Conservation (phyloP, 1,140 invertebrate species). For the Piezodorus guildinii region DNA sequence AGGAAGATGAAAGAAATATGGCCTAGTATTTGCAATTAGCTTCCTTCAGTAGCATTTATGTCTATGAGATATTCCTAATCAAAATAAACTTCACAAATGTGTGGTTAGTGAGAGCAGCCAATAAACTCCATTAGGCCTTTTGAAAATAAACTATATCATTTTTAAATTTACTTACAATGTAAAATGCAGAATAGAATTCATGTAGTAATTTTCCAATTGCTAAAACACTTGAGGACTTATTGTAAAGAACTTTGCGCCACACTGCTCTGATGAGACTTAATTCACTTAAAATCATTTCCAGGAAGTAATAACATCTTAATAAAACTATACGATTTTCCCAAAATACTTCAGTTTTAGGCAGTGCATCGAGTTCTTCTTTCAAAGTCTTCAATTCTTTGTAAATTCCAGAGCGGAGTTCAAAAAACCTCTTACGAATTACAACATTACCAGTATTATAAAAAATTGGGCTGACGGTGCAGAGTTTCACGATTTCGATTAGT, state of each 20-base stretch:
- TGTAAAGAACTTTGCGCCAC: background rate
- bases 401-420: background rate
- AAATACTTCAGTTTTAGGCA: background rate
- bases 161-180: background rate
- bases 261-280: background rate
- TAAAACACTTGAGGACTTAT: background rate
- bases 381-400: background rate
- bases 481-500: background rate
- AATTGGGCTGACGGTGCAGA: background rate
- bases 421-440: constrained; percentile 5
- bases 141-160: background rate
- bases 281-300: background rate
- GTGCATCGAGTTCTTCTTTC: background rate
- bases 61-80: too few relatives aligned
- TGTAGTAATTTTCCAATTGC: background rate
- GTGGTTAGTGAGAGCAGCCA: too few relatives aligned
- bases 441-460: background rate
- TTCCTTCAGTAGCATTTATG: too few relatives aligned
- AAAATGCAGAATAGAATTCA: constrained; percentile 1
- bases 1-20: too few relatives aligned
- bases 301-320: background rate
- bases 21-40: too few relatives aligned
- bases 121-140: background rate
- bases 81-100: too few relatives aligned
- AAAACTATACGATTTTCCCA: background rate